phyloP scores from a whole-genome alignment of 2,888 invertebrate genomes.

The Atrina japonica region DNA sequence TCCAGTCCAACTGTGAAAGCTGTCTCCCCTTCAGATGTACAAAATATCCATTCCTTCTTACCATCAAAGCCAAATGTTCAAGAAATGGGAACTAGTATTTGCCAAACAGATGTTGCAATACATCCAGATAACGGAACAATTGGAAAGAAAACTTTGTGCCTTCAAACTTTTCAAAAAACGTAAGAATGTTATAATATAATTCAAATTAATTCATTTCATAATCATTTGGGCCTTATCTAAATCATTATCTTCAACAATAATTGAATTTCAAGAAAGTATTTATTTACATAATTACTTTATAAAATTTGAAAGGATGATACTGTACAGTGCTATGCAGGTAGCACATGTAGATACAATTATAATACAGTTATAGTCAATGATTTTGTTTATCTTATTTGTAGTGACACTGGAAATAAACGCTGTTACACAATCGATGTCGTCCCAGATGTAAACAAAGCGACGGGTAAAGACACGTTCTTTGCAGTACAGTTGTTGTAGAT shows the following conservation, averaged over 20 bases:
- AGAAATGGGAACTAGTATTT: neutral
- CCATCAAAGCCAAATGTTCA: neutral
- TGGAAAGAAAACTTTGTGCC: conserved; percentile 24
- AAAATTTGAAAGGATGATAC: too few relatives aligned
- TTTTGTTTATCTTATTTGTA: neutral
- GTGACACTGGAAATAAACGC: neutral
- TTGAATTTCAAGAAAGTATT: too few relatives aligned
- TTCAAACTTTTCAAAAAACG: conserved; percentile 11
- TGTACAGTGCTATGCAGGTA: too few relatives aligned
- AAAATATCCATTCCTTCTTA: conserved; percentile 1
- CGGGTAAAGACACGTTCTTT: neutral
- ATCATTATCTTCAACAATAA: too few relatives aligned
- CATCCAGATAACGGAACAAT: conserved; percentile 2
- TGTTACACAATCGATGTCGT: conserved; percentile 5
- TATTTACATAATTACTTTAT: too few relatives aligned
- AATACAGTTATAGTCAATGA: too few relatives aligned
- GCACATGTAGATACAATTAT: too few relatives aligned
- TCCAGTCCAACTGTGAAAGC: conserved; percentile 5
- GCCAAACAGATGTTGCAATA: conserved; percentile 20
- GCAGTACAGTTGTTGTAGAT: too few relatives aligned
- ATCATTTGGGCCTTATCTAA: too few relatives aligned
- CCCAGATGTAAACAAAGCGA: neutral
- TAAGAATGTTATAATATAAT: too few relatives aligned
- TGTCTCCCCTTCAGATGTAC: neutral
- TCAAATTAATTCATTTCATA: too few relatives aligned